Evolutionary conservation across 2,888 invertebrate species (phyloP).

Genomic region (Eupithecia vulgata): DNA sequence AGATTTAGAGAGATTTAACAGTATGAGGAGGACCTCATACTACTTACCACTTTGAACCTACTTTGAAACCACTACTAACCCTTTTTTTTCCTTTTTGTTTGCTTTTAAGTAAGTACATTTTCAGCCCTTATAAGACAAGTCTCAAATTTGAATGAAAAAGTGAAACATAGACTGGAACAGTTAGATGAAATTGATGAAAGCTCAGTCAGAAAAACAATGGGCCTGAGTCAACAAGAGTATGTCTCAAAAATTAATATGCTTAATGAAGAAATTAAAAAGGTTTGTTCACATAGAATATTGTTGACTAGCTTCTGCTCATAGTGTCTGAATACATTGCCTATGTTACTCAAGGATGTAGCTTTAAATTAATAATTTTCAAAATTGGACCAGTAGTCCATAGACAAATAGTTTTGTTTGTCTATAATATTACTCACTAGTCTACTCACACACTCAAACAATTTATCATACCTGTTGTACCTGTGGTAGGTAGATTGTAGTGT

Average conservation of each 20-base stretch:
- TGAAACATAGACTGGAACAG: slow-evolving; percentile 95
- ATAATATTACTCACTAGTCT: too few relatives aligned
- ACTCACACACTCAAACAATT: too few relatives aligned
- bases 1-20: neutral
- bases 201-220: slow-evolving; percentile 92
- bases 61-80: neutral
- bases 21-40: neutral
- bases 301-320: too few relatives aligned
- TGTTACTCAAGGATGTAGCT: too few relatives aligned
- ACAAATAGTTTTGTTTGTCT: too few relatives aligned
- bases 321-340: too few relatives aligned
- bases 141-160: slow-evolving; percentile 92
- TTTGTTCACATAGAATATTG: neutral
- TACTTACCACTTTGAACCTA: too few relatives aligned
- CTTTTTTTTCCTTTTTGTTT: slow-evolving; percentile 51
- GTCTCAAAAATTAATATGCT: slow-evolving; percentile 93
- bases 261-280: slow-evolving; percentile 93
- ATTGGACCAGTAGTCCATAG: too few relatives aligned
- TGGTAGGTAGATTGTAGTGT: too few relatives aligned
- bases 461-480: too few relatives aligned
- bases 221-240: slow-evolving; percentile 97
- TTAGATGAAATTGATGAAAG: slow-evolving; percentile 97
- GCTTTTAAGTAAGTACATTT: slow-evolving; percentile 81
- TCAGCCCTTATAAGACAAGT: slow-evolving; percentile 91
- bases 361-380: too few relatives aligned